Evolutionary conservation across 2,888 invertebrate genomes (phyloP).

Genomic region (Lydus trimaculatus): DNA sequence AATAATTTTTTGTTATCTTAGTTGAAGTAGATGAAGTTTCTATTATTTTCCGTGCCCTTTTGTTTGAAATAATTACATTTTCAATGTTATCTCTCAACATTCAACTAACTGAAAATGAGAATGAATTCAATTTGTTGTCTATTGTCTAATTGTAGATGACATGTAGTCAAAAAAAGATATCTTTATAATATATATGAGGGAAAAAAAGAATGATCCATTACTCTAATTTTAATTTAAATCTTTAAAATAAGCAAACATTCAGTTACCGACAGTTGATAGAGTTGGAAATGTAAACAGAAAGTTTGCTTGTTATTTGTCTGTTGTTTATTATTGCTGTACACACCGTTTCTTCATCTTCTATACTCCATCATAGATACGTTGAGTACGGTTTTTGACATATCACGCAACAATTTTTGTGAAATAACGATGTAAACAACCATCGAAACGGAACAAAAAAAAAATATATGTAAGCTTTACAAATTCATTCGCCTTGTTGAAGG

Average conservation of each 20-base stretch:
- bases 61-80: conserved; percentile 2
- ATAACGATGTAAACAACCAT: conserved; percentile 2
- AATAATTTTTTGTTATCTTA: neutral
- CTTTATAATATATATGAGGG: neutral
- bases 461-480: neutral
- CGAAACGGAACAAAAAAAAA: neutral
- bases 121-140: neutral
- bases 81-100: neutral
- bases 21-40: neutral
- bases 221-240: neutral
- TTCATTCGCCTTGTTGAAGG: neutral
- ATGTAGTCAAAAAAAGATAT: neutral
- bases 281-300: neutral
- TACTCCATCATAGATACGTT: neutral
- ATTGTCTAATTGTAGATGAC: neutral
- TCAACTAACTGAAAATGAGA: neutral
- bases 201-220: neutral
- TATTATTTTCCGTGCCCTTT: neutral
- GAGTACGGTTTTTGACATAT: neutral
- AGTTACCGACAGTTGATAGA: neutral
- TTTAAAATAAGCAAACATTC: neutral
- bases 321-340: neutral
- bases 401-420: neutral
- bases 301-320: neutral
- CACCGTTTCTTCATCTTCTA: neutral